Conservation (phyloP, 2,797 vertebrate genomes). For the Pseudopleuronectes americanus region DNA sequence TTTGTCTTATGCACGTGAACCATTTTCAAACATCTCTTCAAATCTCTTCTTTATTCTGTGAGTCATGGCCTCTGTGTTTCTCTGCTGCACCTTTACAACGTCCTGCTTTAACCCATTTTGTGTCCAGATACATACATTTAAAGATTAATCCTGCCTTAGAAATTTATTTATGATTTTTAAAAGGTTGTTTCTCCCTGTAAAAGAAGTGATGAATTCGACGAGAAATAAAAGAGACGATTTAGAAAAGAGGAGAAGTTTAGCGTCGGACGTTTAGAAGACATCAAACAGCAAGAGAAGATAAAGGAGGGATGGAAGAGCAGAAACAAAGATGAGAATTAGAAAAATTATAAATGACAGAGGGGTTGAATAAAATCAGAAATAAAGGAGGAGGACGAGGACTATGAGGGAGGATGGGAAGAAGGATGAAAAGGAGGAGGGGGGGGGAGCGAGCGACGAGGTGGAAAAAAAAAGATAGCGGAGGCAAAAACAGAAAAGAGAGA, state of each 20-base stretch:
- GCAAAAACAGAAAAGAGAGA: conserved; percentile 62
- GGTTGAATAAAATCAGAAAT: conserved; percentile 35
- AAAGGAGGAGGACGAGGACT: conserved; percentile 40
- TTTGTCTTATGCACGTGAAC: no score
- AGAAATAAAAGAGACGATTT: neutral
- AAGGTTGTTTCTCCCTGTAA: no score
- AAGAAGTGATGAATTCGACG: no score
- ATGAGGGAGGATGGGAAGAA: conserved; percentile 49
- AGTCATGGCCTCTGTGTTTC: no score
- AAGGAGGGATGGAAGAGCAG: conserved; percentile 61
- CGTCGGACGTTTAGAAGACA: neutral
- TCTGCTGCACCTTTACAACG: no score
- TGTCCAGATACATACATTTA: no score
- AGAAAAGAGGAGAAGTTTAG: neutral
- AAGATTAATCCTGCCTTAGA: no score
- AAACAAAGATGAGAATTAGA: conserved; percentile 42
- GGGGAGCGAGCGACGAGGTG: conserved; percentile 31
- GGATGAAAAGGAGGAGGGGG: conserved; percentile 61
- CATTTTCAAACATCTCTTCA: no score
- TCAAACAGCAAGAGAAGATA: neutral
- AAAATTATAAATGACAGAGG: conserved; percentile 25
- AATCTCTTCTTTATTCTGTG: no score
- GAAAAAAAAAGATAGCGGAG: conserved; percentile 45
- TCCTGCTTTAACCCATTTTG: no score
- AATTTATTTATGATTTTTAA: no score